Evolutionary conservation across 2,113 vertebrate genomes (phyloP), one percentile per base, ranked within the genome.

Genomic region (Seriola quinqueradiata): DNA sequence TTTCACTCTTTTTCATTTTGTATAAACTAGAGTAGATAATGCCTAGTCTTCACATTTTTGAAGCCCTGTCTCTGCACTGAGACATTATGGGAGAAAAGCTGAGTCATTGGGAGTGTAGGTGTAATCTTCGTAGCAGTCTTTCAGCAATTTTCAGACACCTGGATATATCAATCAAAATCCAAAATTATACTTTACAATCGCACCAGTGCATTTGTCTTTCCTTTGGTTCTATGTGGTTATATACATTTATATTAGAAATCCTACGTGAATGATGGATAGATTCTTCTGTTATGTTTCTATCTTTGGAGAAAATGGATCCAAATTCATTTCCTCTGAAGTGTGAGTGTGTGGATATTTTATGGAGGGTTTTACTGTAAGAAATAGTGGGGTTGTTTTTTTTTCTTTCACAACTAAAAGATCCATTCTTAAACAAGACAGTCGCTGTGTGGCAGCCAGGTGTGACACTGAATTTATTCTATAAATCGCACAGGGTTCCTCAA

Each of bases 101-200:
- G 88, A 90, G 83, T 94, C 90, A 90, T 68, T 86, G 77, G 85
- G n/a, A 82, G 74, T 28, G 28, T 28, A 79, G 70, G 44, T 80
- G 75, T 88, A 75, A 84, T 86, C 80, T 83, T 78, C 5, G 14
- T 60, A 66, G 76, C 75, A 70, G 75, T 71, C 38, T 86, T 84
- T 83, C 72, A 72, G 75, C 19, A 57, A 64, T 52, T 76, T 48
- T 82, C 55, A 60, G 50, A 75, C 83, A 85, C 14, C 48, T 69
- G 40, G 57, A 63, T 60, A 79, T 81, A 92, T 90, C 71, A 83
- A 75, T 89, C 86, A 86, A 74, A 87, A 75, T 3, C 72, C 57
- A 44, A 77, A 86, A 80, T 85, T 76, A 87, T 68, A 70, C 81
- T 89, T 73, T 68, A 78, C 40, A 70, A 50, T 75, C 58, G 38